Evolutionary conservation across 2,888 invertebrate species (phyloP), one percentile per base, ranked within the genome.

Genomic region (Schizaphis graminum): DNA sequence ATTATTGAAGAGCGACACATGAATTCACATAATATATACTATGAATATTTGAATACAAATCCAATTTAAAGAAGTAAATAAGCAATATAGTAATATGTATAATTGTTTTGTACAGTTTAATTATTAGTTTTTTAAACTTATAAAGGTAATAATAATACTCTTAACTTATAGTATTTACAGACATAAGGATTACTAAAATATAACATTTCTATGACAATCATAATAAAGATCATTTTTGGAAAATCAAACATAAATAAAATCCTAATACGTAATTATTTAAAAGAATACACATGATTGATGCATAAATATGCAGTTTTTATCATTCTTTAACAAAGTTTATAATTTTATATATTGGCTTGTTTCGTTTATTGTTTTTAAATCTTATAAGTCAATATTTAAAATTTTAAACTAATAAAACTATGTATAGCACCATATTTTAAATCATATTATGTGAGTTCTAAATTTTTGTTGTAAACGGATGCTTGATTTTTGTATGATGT

Each of bases 371-470:
- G 86, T 44, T 13, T 57, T 85, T 49, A 92, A 44, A 57, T 35
- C 57, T 92, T 61, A 86, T 8, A 61, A 61, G 49, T 92, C 35
- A 87, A 49, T 61, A 61, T 87, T 92, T 49, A 13, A 89, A 61
- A 28, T 89, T 87, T 92, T 49, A 26, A 89, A 61, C 44, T 89
- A 61, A 57, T 92, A 92, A 35, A 86, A 92, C 47, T 87, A 92
- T 92, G 47, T 26, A 92, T 87, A 92, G 92, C 92, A 92, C 92
- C 92, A 28, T 67, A 92, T 87, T 67, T 91, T 85, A 41, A 41
- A 92, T 57, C 26, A 87, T 92, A 35, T 35, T 90, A 49, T 35
- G 26, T 49, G 41, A 61, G 28, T 87, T 61, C 41, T 92, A 61
- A 49, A 8, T 35, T 77, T 1, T 77, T 77, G 77, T 35, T 77